Percentiles rank a stretch among this genome's conserved stretches.
Conservation (phyloP, 2,888 invertebrate genomes). For the Andricus quercusramuli region DNA sequence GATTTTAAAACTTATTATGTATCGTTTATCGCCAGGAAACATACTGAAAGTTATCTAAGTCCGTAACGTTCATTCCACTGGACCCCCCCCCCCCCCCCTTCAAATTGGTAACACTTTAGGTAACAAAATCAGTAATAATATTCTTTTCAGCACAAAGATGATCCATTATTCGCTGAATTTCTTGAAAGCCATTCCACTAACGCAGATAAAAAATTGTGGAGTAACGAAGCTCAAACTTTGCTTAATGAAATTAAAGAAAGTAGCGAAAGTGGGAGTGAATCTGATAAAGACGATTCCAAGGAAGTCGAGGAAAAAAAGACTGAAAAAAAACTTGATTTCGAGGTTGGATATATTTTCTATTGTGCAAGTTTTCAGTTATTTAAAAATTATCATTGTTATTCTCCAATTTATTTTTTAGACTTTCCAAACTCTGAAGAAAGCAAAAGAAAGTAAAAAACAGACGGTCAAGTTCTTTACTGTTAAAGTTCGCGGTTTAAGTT, state of each 20-base stretch:
- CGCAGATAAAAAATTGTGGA: conserved; percentile 81
- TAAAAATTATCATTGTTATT: conserved; percentile 22
- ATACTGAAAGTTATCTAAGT: no score
- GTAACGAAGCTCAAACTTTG: conserved; percentile 79
- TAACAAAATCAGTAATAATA: neutral
- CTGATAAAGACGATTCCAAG: conserved; percentile 53
- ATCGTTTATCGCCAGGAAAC: no score
- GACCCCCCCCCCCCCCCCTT: no score
- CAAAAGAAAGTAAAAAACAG: conserved; percentile 74
- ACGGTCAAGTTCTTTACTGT: conserved; percentile 81
- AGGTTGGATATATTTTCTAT: conserved; percentile 78
- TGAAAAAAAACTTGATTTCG: conserved; percentile 81
- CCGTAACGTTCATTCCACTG: no score
- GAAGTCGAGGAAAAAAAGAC: conserved; percentile 62
- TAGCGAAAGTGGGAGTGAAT: conserved; percentile 68
- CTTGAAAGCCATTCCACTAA: conserved; percentile 87
- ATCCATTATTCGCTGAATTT: conserved; percentile 94
- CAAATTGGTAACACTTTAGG: no score
- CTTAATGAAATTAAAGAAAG: conserved; percentile 76
- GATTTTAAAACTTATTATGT: no score
- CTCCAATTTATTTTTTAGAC: conserved; percentile 3
- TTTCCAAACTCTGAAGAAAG: conserved; percentile 84
- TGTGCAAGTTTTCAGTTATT: conserved; percentile 18
- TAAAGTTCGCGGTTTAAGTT: conserved; percentile 89
- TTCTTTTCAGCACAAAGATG: conserved; percentile 86